phyloP scores from a whole-genome alignment of 1,140 invertebrate species.

The Cyclina sinensis region DNA sequence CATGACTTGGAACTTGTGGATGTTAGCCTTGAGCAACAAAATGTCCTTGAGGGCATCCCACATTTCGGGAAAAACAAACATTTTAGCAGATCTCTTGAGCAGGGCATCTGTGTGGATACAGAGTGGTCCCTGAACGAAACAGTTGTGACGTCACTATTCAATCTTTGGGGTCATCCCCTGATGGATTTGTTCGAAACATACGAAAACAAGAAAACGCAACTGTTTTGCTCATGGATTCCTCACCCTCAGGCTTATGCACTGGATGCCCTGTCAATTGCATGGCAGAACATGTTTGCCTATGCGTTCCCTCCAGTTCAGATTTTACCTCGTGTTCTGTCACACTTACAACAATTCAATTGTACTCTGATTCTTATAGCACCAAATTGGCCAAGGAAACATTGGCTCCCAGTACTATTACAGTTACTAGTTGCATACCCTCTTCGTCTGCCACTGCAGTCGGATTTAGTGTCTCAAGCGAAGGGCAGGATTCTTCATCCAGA shows the following conservation, averaged over 20 bases:
- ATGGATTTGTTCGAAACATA: slow-evolving; percentile 65
- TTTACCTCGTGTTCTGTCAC: neutral
- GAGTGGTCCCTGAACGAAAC: slow-evolving; percentile 54
- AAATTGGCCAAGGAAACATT: slow-evolving; percentile 39
- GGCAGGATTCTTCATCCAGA: slow-evolving; percentile 34
- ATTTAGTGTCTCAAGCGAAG: slow-evolving; percentile 56
- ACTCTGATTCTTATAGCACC: slow-evolving; percentile 49
- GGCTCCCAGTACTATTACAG: slow-evolving; percentile 20
- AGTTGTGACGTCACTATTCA: slow-evolving; percentile 34
- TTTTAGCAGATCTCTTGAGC: neutral
- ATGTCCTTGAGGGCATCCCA: neutral
- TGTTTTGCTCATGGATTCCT: slow-evolving; percentile 65
- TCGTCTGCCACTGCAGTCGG: neutral
- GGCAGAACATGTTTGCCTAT: slow-evolving; percentile 57
- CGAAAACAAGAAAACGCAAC: slow-evolving; percentile 41
- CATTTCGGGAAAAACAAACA: neutral
- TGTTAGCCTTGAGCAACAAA: neutral
- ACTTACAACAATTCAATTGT: slow-evolving; percentile 45
- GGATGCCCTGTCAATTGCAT: slow-evolving; percentile 64
- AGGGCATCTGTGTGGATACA: neutral
- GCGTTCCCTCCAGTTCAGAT: slow-evolving; percentile 41
- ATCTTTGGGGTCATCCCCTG: slow-evolving; percentile 32
- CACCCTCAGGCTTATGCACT: slow-evolving; percentile 58
- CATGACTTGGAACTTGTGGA: neutral
- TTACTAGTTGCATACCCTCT: slow-evolving; percentile 29